Conservation (phyloP, 2,113 vertebrate species). For the Halcyon malimbica region DNA sequence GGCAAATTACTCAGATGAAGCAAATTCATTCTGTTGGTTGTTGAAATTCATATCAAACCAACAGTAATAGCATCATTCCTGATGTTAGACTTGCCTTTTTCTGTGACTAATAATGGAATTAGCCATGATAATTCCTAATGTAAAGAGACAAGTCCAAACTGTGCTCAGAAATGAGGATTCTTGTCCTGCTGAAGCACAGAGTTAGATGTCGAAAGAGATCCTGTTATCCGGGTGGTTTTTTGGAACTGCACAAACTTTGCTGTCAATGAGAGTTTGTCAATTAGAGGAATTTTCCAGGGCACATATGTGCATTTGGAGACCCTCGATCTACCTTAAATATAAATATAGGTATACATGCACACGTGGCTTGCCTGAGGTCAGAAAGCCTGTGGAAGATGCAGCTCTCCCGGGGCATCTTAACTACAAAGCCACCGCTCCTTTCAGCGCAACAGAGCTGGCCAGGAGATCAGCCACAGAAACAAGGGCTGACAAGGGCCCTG, state of each 20-base stretch:
- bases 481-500: not conserved
- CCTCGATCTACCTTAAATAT: not conserved
- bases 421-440: not conserved
- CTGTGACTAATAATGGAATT: not conserved
- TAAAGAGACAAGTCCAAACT: not conserved
- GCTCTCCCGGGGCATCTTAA: not conserved
- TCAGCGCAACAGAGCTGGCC: not conserved
- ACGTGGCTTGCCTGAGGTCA: not conserved
- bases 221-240: not conserved
- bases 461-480: not conserved
- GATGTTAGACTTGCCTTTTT: not conserved
- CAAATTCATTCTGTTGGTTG: not conserved
- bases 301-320: not conserved
- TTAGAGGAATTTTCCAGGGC: not conserved
- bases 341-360: accelerated
- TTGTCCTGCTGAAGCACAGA: not conserved
- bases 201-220: not conserved
- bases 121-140: not conserved
- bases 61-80: not conserved
- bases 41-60: not conserved
- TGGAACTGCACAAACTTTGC: not conserved
- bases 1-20: not conserved
- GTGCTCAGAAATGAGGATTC: not conserved
- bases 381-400: not conserved
- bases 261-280: not conserved